Percentiles rank a stretch among this genome's conserved stretches.
These are phyloP conservation scores for Archivesica marissinica DNA, from an alignment of 1,140 invertebrate genomes.

Conservation along the genomic window DNA sequence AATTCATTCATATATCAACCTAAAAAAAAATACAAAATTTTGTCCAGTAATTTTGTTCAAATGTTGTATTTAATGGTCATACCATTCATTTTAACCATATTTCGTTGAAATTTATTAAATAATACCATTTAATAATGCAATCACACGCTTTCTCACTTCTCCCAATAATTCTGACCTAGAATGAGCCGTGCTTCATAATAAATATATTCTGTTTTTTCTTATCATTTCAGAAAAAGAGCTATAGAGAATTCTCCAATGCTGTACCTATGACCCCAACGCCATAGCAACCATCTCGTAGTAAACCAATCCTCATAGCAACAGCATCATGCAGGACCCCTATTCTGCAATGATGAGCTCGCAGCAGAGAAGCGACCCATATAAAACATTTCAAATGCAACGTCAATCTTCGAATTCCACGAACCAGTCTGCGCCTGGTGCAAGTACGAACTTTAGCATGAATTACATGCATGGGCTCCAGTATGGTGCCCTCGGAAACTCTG, in stretches of 20 bases:
- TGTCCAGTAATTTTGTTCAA: too few relatives aligned
- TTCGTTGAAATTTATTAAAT: too few relatives aligned
- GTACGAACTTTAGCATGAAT: conserved; percentile 20
- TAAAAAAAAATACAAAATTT: too few relatives aligned
- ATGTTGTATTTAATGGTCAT: too few relatives aligned
- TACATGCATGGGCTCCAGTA: conserved; percentile 12
- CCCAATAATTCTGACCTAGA: too few relatives aligned
- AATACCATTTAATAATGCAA: too few relatives aligned
- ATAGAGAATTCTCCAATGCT: background rate
- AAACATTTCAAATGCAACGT: conserved; percentile 20
- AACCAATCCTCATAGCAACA: background rate
- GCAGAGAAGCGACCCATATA: conserved; percentile 37
- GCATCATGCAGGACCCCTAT: conserved; percentile 71
- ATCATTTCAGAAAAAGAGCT: conserved; percentile 29
- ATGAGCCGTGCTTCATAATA: too few relatives aligned
- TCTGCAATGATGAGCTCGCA: conserved; percentile 67
- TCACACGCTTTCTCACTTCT: too few relatives aligned
- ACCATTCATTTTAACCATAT: too few relatives aligned
- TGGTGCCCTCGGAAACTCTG: background rate
- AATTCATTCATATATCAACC: too few relatives aligned
- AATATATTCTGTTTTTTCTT: too few relatives aligned
- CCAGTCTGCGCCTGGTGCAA: background rate
- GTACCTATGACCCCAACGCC: background rate
- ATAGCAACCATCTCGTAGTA: background rate
- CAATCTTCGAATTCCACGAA: background rate